Base-by-base conservation (phyloP, 1,140 invertebrate genomes). In the Schlechtendalia chinensis region DNA sequence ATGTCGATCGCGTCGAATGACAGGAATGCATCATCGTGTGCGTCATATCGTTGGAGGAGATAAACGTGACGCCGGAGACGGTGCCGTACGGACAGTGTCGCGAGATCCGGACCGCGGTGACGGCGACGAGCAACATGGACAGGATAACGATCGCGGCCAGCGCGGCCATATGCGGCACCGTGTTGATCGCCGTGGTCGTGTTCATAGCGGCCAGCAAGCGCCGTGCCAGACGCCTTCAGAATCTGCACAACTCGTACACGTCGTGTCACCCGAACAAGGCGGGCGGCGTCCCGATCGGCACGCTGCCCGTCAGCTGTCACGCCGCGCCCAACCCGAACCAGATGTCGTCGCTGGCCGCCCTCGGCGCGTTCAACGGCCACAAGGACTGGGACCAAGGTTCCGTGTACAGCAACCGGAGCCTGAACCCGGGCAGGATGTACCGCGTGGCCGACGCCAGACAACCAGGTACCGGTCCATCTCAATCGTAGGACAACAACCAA, bases 301-400 rank as follows among this genome's bases (percentile, higher is more conserved):
- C 91, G 19, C 84, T 92, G 58, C 91, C 91, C 11, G 91, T 92
- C 19, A 91, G 92, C 85, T 94, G 93, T 85, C 87, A 91, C 29
- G 89, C 91, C 74, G 75, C 58, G 8, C 39, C 58, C 10, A 72
- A 72, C 47, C 92, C 92, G 47, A 92, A 91, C 53, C 93, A 92
- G 8, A 86, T 94, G 71, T 92, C 93, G n/a, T 93, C 93, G 12
- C 89, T 94, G 84, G 93, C 93, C n/a, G 87, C 88, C 4, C 85
- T 91, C 29, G 92, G 90, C 83, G 93, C 92, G 79, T 94, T 93
- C 86, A 93, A 93, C 69, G 90, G 91, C 83, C 93, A 92, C 85
- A 93, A 92, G 85, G 95, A 97, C 86, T 96, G 95, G 95, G 95
- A 97, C 87, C 94, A 96, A 86, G 91, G 96, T 19, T 96, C 95